Base-by-base conservation (phyloP, 2,113 vertebrate species). In the Fulica atra region DNA sequence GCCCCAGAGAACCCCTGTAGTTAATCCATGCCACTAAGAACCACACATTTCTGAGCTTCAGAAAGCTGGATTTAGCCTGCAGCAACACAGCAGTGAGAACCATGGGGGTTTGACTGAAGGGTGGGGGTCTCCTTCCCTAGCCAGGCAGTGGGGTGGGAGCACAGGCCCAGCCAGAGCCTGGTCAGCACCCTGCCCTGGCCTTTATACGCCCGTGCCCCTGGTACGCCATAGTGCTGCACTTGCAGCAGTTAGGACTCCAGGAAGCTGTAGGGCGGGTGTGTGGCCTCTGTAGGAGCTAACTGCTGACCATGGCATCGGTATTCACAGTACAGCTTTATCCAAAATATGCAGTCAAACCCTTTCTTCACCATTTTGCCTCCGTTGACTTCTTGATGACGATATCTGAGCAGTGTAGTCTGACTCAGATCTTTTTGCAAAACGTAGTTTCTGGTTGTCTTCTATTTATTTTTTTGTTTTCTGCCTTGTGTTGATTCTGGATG, bases 121-220 rank as follows among this genome's bases (percentile, higher is more conserved):
- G 18, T 23, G 51, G 13, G 6, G 13, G 20, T 54, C 42, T 71
- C 21, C 9, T 42, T 21, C 20, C 51, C 46, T 35, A 36, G 54
- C 61, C 3, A 9, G 59, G 36, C 0, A 0, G 1, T n/a, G 69
- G 51, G 11, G 1, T 72, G 42, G 48, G 64, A 51, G 48, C 0
- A 0, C 3, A 3, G 64, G 48, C 33, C 72, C 79, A 16, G 11
- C 31, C 0, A 0, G 81, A 31, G 21, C 28, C 1, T 1, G 6
- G 6, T 31, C 40, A 42, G 42, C 31, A 25, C 33, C 50, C 11
- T 81, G 82, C 42, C 48, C 13, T 15, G 12, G 60, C n/a, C 59
- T 28, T 33, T 1, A 0, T 33, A 26, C 17, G 9, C 18, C 28
- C 7, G 2, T 24, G 21, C 15, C 17, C 17, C 18, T 57, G 44